phyloP scores from a whole-genome alignment of 2,888 invertebrate genomes.

The Stenotaenia linearis region DNA sequence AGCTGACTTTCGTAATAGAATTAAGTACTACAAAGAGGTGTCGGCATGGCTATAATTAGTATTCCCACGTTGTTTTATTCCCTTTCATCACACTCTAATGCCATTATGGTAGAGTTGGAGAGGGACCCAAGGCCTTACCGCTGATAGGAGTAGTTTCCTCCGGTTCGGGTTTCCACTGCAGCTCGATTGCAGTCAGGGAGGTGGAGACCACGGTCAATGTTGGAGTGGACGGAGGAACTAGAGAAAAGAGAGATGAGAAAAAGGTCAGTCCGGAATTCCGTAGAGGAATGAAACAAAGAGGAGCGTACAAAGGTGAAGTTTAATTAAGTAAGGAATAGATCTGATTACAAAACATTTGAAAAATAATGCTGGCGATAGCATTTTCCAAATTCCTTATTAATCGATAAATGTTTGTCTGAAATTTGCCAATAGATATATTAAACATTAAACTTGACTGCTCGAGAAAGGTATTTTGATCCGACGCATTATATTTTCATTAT shows the following conservation, averaged over 20 bases:
- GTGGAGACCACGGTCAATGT: conserved; percentile 43
- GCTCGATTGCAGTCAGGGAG: conserved; percentile 45
- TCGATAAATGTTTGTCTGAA: too few species aligned
- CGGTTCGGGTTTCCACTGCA: conserved; percentile 42
- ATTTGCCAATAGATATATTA: too few species aligned
- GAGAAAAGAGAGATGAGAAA: background rate
- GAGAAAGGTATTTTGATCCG: too few species aligned
- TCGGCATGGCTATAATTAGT: conserved; percentile 12
- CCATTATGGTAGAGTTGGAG: background rate
- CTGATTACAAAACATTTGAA: background rate
- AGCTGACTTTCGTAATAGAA: conserved; percentile 2
- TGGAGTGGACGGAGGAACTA: conserved; percentile 43
- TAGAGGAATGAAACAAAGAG: background rate
- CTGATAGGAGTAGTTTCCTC: conserved; percentile 26
- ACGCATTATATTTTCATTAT: too few species aligned
- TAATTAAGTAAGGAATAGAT: background rate
- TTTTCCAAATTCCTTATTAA: background rate
- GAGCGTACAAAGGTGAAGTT: background rate
- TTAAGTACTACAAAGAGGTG: background rate
- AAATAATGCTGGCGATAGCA: background rate
- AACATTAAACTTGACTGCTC: too few species aligned
- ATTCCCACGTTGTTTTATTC: conserved; percentile 21
- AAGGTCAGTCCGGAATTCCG: conserved; percentile 2
- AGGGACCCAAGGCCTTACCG: conserved; percentile 28
- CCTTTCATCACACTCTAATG: conserved; percentile 10